Conservation (phyloP, 2,797 vertebrate species). For the Okamejei kenojei region DNA sequence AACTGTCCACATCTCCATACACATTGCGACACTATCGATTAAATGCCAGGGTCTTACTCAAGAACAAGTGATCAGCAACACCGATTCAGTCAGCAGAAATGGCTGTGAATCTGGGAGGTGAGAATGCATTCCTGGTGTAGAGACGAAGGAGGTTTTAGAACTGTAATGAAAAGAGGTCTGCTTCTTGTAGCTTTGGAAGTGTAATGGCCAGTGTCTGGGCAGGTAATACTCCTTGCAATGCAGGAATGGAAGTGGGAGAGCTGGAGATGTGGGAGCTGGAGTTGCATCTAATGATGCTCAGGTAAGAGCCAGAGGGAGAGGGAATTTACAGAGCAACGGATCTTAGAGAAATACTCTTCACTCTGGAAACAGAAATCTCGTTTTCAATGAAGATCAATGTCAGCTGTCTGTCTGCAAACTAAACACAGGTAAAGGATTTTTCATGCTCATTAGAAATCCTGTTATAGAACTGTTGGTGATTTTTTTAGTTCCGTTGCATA, state of each 20-base stretch:
- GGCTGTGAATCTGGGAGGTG: neutral
- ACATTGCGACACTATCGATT: too few species aligned
- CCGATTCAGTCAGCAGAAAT: neutral
- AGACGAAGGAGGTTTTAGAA: neutral
- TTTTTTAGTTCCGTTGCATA: neutral
- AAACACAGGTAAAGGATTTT: neutral
- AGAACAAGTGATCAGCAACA: too few species aligned
- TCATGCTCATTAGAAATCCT: neutral
- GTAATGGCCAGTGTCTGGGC: neutral
- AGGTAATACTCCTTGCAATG: neutral
- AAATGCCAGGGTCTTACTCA: too few species aligned
- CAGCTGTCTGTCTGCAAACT: neutral
- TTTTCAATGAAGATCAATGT: neutral
- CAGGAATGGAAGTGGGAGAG: neutral
- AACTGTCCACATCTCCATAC: too few species aligned
- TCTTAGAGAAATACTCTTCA: neutral
- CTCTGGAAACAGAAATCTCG: neutral
- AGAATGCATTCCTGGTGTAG: neutral
- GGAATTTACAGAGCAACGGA: neutral
- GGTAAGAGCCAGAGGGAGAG: neutral
- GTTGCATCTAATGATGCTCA: neutral
- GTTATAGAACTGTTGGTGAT: neutral
- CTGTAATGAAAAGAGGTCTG: neutral
- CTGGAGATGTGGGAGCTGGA: neutral
- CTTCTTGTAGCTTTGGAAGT: neutral